Evolutionary conservation across 2,888 invertebrate species (phyloP), one percentile per base, ranked within the genome.

Genomic region (Synergus umbraculus): DNA sequence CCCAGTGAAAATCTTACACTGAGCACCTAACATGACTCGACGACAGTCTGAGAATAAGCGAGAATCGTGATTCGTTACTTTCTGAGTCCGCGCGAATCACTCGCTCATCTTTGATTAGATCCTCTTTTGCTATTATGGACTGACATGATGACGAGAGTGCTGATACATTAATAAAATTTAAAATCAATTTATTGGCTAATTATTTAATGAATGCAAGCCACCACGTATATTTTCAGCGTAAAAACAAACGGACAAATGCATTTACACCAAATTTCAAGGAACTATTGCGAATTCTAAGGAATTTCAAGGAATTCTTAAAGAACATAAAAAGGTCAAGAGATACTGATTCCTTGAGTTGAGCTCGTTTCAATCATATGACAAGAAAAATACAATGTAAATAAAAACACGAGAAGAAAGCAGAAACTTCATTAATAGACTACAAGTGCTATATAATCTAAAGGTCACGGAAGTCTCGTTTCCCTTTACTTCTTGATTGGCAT

Each of bases 31-130:
- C 73, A 7, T 76, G 76, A 76, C 76, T 76, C 76, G 76, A 54
- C 49, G 76, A 76, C 76, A 76, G 76, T 76, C 44, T 63, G n/a
- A 0, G 49, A 77, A 44, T 77, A 77, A 12, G 29, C 54, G 37
- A 46, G 76, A 81, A 83, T 84, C 85, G 85, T 84, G 82, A 85
- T 85, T 84, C 83, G 84, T 82, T 80, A 85, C 80, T 85, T 85
- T 84, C 83, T 82, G 82, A 83, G 81, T 81, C 67, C 82, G 78
- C 79, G 78, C 80, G 76, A 76, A 76, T 41, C 76, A 54, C 12
- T 29, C 8, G 13, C 46, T 49, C 76, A 37, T 43, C 43, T n/a
- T 8, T 18, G 9, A 41, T 66, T 44, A 18, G 9, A 66, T 44
- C n/a, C 18, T 58, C 18, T n/a, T 4, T 65, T 41, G 13, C 7